Conservation (phyloP, 2,113 vertebrate genomes). For the Dolichotis patagonum region DNA sequence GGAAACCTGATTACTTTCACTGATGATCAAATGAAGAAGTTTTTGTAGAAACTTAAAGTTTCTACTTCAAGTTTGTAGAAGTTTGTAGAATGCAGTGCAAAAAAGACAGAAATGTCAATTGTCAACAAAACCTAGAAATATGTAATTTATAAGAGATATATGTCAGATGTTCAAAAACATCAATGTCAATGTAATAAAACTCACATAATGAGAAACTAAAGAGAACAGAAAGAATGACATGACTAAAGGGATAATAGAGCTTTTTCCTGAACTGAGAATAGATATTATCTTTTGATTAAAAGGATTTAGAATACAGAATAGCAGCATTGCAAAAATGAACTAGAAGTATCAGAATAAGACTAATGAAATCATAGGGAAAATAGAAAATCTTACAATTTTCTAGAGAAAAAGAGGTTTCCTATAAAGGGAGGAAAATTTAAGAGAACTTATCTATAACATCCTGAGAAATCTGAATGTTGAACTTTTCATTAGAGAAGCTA, state of each 20-base stretch:
- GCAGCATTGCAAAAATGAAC: not conserved
- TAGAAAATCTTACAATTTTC: not conserved
- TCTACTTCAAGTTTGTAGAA: no score
- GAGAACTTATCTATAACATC: not conserved
- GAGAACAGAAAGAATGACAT: not conserved
- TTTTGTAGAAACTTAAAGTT: conserved; percentile 13
- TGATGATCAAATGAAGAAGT: not conserved
- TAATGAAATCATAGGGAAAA: not conserved
- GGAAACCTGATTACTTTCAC: not conserved
- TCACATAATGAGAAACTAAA: not conserved
- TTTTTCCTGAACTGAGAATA: not conserved
- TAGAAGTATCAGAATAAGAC: not conserved
- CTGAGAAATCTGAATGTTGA: not conserved
- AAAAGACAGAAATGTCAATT: not conserved
- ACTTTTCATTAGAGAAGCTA: not conserved
- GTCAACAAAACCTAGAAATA: not conserved
- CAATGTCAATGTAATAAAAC: not conserved
- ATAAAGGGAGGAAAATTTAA: not conserved
- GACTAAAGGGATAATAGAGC: not conserved
- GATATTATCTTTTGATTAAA: not conserved
- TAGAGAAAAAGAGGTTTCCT: not conserved
- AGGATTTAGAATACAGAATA: not conserved
- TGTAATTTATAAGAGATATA: not conserved
- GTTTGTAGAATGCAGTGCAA: not conserved
- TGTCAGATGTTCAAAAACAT: not conserved